phyloP scores from a whole-genome alignment of 2,888 invertebrate genomes.

The Baronia brevicornis region DNA sequence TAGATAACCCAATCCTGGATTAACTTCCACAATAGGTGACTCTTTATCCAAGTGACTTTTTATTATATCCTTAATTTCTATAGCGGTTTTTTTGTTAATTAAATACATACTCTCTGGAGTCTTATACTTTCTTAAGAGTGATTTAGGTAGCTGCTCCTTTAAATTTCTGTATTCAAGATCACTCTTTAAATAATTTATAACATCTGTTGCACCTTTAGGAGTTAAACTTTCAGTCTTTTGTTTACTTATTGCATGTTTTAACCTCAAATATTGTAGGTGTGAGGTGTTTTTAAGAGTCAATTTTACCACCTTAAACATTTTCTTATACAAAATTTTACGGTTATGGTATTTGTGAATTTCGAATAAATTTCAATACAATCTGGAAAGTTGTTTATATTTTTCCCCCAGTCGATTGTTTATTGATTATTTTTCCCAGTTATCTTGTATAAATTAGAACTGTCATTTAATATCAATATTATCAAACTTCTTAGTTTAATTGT shows the following conservation, averaged over 20 bases:
- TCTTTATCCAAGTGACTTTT: conserved; percentile 35
- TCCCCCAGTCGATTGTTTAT: too few relatives aligned
- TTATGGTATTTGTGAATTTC: too few relatives aligned
- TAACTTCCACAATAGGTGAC: conserved; percentile 78
- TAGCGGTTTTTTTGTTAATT: conserved; percentile 54
- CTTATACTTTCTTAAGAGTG: conserved; percentile 52
- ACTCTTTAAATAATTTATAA: conserved; percentile 47
- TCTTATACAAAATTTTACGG: not conserved
- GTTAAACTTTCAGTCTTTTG: conserved; percentile 33
- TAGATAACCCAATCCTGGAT: conserved; percentile 81
- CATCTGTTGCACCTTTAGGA: conserved; percentile 44
- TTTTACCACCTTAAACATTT: conserved; percentile 4
- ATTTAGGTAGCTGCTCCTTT: conserved; percentile 46
- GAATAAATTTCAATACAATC: too few relatives aligned
- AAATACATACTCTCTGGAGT: conserved; percentile 57
- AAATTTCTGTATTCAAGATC: conserved; percentile 40
- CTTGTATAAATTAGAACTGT: too few relatives aligned
- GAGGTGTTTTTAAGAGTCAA: conserved; percentile 1
- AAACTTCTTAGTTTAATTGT: too few relatives aligned
- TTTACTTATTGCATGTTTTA: conserved; percentile 39
- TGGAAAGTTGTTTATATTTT: too few relatives aligned
- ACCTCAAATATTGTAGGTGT: conserved; percentile 23
- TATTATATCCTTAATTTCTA: conserved; percentile 47
- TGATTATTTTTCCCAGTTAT: too few relatives aligned
- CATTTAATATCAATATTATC: too few relatives aligned